These are phyloP conservation scores for Otus sunia DNA, from an alignment of 2,113 vertebrate species.

Conservation along the genomic window DNA sequence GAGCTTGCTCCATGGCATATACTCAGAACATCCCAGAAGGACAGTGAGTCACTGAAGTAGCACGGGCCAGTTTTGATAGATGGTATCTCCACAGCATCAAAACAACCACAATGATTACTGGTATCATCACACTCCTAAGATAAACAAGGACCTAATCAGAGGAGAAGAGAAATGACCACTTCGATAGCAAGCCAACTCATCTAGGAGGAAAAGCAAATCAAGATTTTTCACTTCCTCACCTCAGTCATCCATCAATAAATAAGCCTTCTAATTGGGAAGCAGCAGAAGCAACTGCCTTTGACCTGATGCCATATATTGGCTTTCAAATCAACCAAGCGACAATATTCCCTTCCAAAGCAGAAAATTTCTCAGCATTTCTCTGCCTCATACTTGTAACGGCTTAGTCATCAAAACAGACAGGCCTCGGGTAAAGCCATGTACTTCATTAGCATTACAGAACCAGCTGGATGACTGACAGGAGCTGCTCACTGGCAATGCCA, in stretches of 20 bases:
- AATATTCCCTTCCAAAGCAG: constrained; percentile 10
- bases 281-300: constrained; percentile 15
- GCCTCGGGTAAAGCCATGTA: not conserved
- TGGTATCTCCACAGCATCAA: not conserved
- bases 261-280: not conserved
- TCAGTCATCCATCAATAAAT: not conserved
- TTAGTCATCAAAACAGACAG: constrained; percentile 23
- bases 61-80: not conserved
- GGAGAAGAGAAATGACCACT: not conserved
- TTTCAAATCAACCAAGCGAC: constrained; percentile 27
- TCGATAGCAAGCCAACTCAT: not conserved
- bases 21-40: not conserved
- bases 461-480: not conserved
- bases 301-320: not conserved
- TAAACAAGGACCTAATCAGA: not conserved
- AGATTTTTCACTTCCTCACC: not conserved
- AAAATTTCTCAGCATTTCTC: not conserved
- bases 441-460: not conserved
- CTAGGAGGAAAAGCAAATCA: not conserved
- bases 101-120: not conserved
- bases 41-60: not conserved
- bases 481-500: not conserved
- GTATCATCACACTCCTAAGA: not conserved
- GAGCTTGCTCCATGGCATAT: not conserved
- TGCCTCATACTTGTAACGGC: not conserved